Percentiles rank a stretch among this genome's conserved stretches.
phyloP scores from a whole-genome alignment of 2,888 invertebrate species.

The Drosophila nr. medialis region DNA sequence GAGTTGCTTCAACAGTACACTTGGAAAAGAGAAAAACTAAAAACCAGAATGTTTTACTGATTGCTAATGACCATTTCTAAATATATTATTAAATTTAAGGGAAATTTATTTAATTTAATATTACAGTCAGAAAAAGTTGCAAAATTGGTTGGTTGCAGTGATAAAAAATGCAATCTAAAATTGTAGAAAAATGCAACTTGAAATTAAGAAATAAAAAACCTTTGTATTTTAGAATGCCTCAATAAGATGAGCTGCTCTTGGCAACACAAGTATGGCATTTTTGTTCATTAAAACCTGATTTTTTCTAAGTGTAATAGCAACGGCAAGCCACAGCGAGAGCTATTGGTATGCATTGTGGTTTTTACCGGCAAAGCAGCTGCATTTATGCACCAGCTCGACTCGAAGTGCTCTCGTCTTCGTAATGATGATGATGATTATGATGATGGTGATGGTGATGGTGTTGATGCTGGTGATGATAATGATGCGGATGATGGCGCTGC shows the following conservation, averaged over 20 bases:
- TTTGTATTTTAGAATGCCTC: background rate
- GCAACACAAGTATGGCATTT: background rate
- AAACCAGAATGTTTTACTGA: background rate
- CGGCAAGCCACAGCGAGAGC: constrained; percentile 38
- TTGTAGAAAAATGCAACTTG: background rate
- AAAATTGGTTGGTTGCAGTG: background rate
- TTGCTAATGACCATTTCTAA: background rate
- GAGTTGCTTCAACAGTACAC: background rate
- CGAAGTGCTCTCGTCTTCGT: constrained; percentile 36
- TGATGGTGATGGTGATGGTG: constrained; percentile 2
- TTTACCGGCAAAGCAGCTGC: constrained; percentile 21
- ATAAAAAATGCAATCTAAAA: background rate
- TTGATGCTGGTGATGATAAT: constrained; percentile 14
- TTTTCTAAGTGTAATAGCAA: background rate
- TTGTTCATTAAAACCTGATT: background rate
- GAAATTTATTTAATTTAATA: background rate
- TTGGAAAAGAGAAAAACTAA: background rate
- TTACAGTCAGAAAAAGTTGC: background rate
- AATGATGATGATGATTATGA: constrained; percentile 11
- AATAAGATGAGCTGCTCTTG: background rate
- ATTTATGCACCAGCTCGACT: constrained; percentile 47
- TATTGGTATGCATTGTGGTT: constrained; percentile 8
- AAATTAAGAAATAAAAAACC: background rate
- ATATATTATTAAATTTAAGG: background rate
- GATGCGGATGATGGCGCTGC: constrained; percentile 18